Evolutionary conservation across 2,888 invertebrate species (phyloP).

Genomic region (Trissonchulus sp.): DNA sequence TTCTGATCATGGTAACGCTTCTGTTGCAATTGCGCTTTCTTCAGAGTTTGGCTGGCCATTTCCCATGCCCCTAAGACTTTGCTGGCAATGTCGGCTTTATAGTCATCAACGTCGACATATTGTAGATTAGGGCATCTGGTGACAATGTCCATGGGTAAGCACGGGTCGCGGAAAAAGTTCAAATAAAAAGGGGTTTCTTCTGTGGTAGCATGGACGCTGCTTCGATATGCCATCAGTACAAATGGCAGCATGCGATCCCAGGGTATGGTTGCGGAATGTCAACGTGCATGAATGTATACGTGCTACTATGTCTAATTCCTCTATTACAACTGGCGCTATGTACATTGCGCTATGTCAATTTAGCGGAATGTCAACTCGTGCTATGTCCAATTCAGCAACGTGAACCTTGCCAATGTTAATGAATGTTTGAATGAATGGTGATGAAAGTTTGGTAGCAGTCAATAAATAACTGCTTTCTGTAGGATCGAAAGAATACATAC

Average conservation of each 20-base stretch:
- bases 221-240: constrained; percentile 37
- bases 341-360: no score
- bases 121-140: neutral
- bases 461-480: no score
- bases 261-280: no score
- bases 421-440: no score
- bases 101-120: neutral
- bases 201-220: constrained; percentile 33
- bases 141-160: constrained; percentile 36
- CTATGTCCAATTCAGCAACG: no score
- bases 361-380: no score
- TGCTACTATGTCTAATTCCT: no score
- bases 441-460: no score
- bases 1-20: constrained; percentile 7
- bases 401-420: no score
- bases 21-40: constrained; percentile 5
- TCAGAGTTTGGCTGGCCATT: neutral
- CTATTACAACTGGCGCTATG: no score
- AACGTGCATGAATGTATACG: no score
- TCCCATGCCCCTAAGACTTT: neutral
- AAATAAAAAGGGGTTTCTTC: constrained; percentile 36
- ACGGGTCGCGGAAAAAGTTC: constrained; percentile 34
- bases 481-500: no score
- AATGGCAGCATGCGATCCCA: constrained; percentile 38
- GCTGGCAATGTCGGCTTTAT: neutral